Conservation (phyloP, 2,888 invertebrate species). For the Maniola hyperantus region DNA sequence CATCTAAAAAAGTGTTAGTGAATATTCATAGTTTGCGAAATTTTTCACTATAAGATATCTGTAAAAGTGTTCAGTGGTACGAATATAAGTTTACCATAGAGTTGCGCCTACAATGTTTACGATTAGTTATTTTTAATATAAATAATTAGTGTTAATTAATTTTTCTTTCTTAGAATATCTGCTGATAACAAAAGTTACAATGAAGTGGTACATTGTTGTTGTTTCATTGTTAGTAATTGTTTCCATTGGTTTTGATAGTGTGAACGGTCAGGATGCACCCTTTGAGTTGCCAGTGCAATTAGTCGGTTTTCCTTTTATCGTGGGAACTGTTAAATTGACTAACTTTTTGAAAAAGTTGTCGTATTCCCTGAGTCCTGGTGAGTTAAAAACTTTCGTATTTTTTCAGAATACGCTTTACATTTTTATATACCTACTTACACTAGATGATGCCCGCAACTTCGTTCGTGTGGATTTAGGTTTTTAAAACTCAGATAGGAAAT, state of each 20-base stretch:
- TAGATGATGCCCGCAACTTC: no score
- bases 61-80: slow-evolving; percentile 10
- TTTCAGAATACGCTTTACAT: no score
- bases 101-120: not conserved
- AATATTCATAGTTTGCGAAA: slow-evolving; percentile 13
- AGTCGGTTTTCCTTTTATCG: slow-evolving; percentile 92
- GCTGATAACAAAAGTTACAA: slow-evolving; percentile 24
- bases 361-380: slow-evolving; percentile 91
- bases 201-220: slow-evolving; percentile 34
- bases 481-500: no score
- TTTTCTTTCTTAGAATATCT: not conserved
- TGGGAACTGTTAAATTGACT: slow-evolving; percentile 88
- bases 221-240: slow-evolving; percentile 36
- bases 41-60: slow-evolving; percentile 13
- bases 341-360: slow-evolving; percentile 92
- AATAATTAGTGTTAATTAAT: not conserved
- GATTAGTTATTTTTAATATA: slow-evolving; percentile 20
- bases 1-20: not conserved
- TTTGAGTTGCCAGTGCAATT: slow-evolving; percentile 92
- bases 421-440: no score
- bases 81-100: not conserved
- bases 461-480: no score
- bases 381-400: slow-evolving; percentile 52
- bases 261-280: slow-evolving; percentile 64
- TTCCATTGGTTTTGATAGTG: slow-evolving; percentile 31